These are phyloP conservation scores for Paramacrobiotus metropolitanus DNA, from an alignment of 1,140 invertebrate genomes.

Conservation along the genomic window DNA sequence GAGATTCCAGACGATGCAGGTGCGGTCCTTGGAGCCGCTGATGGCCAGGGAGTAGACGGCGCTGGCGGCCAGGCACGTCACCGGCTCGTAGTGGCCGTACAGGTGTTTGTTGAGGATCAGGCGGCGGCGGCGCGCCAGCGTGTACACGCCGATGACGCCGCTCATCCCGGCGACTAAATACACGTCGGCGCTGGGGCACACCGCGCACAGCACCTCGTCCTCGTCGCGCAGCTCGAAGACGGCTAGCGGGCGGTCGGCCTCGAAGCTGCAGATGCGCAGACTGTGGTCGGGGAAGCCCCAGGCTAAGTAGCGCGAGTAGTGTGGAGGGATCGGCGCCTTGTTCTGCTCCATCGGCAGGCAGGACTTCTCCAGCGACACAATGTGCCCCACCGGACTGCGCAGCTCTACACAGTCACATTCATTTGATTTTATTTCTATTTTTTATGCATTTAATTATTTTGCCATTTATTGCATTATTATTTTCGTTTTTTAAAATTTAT, in stretches of 20 bases:
- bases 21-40: constrained; percentile 77
- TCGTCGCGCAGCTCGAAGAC: constrained; percentile 1
- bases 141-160: neutral
- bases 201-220: neutral
- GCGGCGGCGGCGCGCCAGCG: constrained; percentile 11
- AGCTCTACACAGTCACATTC: constrained; percentile 54
- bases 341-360: constrained; percentile 90
- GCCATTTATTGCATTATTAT: neutral
- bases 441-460: too few species aligned
- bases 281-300: constrained; percentile 98
- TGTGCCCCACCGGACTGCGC: constrained; percentile 87
- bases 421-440: too few species aligned
- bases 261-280: constrained; percentile 73
- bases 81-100: constrained; percentile 84
- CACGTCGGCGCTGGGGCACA: neutral
- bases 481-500: too few species aligned
- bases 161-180: neutral
- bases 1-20: constrained; percentile 89
- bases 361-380: constrained; percentile 61
- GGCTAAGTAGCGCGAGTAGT: constrained; percentile 71
- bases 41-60: constrained; percentile 68
- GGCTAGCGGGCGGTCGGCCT: constrained; percentile 39
- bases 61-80: constrained; percentile 70
- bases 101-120: constrained; percentile 35
- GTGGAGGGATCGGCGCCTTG: constrained; percentile 75